Evolutionary conservation across 2,113 vertebrate genomes (phyloP).

Genomic region (Petrocephalus zakoni): DNA sequence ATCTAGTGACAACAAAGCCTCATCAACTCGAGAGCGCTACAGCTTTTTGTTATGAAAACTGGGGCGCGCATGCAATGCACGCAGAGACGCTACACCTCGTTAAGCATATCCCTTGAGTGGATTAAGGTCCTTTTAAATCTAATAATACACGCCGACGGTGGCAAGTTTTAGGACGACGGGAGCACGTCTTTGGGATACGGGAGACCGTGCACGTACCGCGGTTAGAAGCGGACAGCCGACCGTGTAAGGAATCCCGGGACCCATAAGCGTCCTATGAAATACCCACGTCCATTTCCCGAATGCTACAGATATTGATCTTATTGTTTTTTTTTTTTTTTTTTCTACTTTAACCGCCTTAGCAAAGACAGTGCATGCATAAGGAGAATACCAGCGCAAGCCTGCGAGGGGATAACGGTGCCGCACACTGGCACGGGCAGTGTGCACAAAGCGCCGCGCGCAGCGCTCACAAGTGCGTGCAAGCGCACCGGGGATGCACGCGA

Average conservation of each 20-base stretch:
- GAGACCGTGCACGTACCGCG: neutral
- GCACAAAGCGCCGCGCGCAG: neutral
- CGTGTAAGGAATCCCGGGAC: neutral
- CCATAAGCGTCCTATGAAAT: neutral
- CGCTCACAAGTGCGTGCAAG: neutral
- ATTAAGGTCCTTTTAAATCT: neutral
- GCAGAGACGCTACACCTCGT: neutral
- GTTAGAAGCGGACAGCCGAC: neutral
- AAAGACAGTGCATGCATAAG: neutral
- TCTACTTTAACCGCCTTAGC: neutral
- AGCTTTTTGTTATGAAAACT: neutral
- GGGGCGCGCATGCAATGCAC: neutral
- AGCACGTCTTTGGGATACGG: neutral
- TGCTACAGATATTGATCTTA: neutral
- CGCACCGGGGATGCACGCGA: neutral
- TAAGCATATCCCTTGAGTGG: neutral
- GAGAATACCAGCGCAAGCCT: neutral
- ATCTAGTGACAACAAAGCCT: neutral
- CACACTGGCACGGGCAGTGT: neutral
- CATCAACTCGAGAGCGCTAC: neutral
- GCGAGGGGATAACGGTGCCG: neutral
- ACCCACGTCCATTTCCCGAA: neutral
- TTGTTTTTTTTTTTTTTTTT: too few species aligned
- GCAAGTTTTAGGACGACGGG: neutral
- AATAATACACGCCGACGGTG: neutral